Conservation (phyloP, 2,888 invertebrate species). For the Panopea generosa region DNA sequence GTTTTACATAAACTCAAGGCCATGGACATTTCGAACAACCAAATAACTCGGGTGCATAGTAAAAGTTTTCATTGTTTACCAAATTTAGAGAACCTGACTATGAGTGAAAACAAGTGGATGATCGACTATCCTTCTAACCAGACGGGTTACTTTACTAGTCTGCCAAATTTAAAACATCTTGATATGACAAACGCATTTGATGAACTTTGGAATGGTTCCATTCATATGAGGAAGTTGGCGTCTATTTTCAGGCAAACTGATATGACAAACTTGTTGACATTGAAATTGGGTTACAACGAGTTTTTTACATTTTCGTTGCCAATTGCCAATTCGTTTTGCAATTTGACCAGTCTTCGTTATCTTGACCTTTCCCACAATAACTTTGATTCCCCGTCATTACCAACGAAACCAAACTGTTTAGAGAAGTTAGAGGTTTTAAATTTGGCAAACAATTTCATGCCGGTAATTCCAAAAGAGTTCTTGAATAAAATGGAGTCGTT, state of each 20-base stretch:
- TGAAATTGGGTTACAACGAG: constrained; percentile 63
- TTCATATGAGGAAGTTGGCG: constrained; percentile 61
- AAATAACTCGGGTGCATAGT: constrained; percentile 63
- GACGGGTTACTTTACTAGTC: constrained; percentile 57
- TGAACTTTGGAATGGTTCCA: constrained; percentile 52
- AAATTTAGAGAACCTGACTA: constrained; percentile 51
- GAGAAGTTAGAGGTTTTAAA: constrained; percentile 56
- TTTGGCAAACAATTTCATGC: constrained; percentile 62
- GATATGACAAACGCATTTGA: constrained; percentile 66
- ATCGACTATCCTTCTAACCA: constrained; percentile 49
- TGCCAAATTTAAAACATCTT: constrained; percentile 52
- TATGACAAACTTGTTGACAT: constrained; percentile 50
- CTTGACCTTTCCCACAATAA: constrained; percentile 64
- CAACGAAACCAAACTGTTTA: constrained; percentile 35
- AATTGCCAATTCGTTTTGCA: constrained; percentile 60
- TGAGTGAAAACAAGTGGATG: constrained; percentile 65
- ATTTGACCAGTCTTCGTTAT: constrained; percentile 44
- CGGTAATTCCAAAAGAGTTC: constrained; percentile 35
- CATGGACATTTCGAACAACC: constrained; percentile 61
- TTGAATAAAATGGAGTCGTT: constrained; percentile 37
- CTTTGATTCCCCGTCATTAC: constrained; percentile 37
- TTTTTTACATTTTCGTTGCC: constrained; percentile 51
- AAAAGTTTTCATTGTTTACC: constrained; percentile 69
- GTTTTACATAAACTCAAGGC: constrained; percentile 32
- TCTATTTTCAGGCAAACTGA: constrained; percentile 51